Evolutionary conservation across 64 coral and sea anemone genomes (phyloP).

Genomic region (Pachyseris speciosa): DNA sequence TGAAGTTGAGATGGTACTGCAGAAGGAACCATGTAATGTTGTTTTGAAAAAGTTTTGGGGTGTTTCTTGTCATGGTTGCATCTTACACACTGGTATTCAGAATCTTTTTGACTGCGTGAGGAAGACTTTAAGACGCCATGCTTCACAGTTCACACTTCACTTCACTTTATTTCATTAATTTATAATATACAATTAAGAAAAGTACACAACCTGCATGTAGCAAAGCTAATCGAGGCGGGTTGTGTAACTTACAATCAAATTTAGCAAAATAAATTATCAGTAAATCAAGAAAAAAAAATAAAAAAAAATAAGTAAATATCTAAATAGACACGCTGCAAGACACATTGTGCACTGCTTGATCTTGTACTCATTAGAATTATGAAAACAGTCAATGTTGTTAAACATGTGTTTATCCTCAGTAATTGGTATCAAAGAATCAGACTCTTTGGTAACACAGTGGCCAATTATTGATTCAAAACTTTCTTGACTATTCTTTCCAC

Average conservation of each 20-base stretch:
- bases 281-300: too few relatives aligned
- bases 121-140: background rate
- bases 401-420: background rate
- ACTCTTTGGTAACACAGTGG: conserved; percentile 36
- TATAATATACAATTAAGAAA: too few relatives aligned
- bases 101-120: background rate
- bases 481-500: conserved; percentile 35
- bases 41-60: conserved; percentile 27
- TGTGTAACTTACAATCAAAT: too few relatives aligned
- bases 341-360: background rate
- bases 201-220: too few relatives aligned
- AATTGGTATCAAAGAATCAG: conserved; percentile 46
- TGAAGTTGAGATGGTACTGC: background rate
- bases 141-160: too few relatives aligned
- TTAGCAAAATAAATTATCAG: too few relatives aligned
- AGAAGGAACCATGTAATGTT: conserved; percentile 36
- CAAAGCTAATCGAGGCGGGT: too few relatives aligned
- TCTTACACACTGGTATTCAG: background rate
- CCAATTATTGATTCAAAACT: conserved; percentile 32
- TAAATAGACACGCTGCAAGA: too few relatives aligned
- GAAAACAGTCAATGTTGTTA: background rate
- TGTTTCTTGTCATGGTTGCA: conserved; percentile 15
- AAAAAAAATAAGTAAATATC: too few relatives aligned
- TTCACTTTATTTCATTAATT: too few relatives aligned
- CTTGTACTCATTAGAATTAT: background rate